Evolutionary conservation across 1,140 invertebrate species (phyloP).

Genomic region (Laupala kohalensis): DNA sequence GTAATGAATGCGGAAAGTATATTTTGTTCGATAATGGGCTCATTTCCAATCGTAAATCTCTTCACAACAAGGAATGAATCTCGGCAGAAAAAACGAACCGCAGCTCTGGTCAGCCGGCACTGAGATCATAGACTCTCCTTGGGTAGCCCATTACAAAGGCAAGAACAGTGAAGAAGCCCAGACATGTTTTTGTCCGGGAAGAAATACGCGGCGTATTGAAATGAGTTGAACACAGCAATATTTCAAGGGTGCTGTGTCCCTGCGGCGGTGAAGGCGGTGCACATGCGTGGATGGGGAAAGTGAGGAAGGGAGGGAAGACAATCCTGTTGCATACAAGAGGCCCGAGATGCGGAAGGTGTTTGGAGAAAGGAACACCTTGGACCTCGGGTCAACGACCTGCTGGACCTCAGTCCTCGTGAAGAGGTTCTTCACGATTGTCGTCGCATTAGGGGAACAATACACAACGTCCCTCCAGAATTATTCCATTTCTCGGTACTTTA

Average conservation of each 20-base stretch:
- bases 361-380: no score
- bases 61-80: no score
- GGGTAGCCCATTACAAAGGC: neutral
- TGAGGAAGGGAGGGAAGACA: neutral
- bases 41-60: no score
- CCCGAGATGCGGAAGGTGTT: neutral
- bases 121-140: neutral
- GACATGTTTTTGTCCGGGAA: neutral
- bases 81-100: no score
- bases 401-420: neutral
- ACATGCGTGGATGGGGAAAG: neutral
- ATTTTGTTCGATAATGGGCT: no score
- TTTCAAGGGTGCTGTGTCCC: neutral
- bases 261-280: neutral
- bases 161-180: neutral
- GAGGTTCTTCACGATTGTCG: no score
- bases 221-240: neutral
- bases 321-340: neutral
- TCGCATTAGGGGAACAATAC: no score
- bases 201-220: neutral
- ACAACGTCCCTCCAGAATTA: no score
- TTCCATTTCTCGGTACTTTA: no score
- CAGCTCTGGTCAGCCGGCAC: no score
- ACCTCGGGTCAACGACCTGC: neutral
- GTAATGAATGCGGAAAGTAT: no score